Percentiles rank a stretch among this genome's conserved stretches.
These are phyloP conservation scores for Rachycentron canadum DNA, from an alignment of 2,797 vertebrate species.

Conservation along the genomic window DNA sequence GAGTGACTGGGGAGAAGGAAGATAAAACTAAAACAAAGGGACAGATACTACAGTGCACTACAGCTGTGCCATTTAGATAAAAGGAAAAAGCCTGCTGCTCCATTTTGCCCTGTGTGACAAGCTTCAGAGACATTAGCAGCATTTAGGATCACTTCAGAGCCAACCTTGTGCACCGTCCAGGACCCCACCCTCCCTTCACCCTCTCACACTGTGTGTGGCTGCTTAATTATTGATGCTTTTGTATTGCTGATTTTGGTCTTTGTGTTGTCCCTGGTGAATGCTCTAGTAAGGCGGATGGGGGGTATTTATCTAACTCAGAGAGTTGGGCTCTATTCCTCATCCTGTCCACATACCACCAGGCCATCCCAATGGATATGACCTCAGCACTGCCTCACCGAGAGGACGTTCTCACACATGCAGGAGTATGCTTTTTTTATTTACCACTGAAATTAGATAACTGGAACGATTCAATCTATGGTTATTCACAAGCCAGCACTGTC, in stretches of 20 bases:
- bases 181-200: constrained; percentile 67
- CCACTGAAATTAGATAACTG: constrained; percentile 47
- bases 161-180: constrained; percentile 58
- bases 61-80: constrained; percentile 21
- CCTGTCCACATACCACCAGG: constrained; percentile 71
- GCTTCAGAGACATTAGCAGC: constrained; percentile 63
- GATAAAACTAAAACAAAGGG: constrained; percentile 25
- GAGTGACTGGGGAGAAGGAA: not conserved
- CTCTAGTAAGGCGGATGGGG: constrained; percentile 74
- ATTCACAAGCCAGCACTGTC: constrained; percentile 10
- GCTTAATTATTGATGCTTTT: constrained; percentile 89
- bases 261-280: constrained; percentile 81
- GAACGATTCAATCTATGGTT: not conserved
- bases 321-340: constrained; percentile 83
- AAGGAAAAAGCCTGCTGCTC: constrained; percentile 32
- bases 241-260: constrained; percentile 88
- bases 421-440: constrained; percentile 66
- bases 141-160: constrained; percentile 73
- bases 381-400: constrained; percentile 70
- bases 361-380: constrained; percentile 82
- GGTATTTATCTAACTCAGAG: constrained; percentile 86
- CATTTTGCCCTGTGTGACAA: constrained; percentile 42
- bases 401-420: constrained; percentile 47
- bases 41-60: not conserved
- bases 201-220: constrained; percentile 75